Evolutionary conservation across 1,140 invertebrate species (phyloP).

Genomic region (Pogonomyrmex californicus): DNA sequence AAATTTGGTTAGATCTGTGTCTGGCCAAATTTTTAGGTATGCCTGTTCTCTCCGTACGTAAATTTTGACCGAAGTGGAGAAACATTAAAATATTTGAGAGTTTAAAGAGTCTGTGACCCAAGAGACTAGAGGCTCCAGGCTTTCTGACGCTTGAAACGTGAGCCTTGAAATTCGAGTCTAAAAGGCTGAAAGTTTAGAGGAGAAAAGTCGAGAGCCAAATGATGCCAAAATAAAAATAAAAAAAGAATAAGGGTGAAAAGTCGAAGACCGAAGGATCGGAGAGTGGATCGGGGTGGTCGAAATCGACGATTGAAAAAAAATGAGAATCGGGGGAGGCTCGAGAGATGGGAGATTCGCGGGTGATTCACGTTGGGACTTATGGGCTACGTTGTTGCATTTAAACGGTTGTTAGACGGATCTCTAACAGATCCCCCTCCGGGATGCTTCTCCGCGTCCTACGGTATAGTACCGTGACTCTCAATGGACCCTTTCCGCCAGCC

Average conservation of each 20-base stretch:
- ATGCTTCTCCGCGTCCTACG: conserved; percentile 8
- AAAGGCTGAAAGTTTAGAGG: not conserved
- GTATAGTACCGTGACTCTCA: conserved; percentile 71
- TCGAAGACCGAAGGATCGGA: not conserved
- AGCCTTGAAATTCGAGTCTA: not conserved
- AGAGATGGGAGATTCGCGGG: not conserved
- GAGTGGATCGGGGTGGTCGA: not conserved
- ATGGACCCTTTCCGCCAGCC: conserved; percentile 65
- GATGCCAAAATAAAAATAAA: not conserved
- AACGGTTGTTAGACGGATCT: conserved; percentile 49
- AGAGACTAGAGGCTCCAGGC: not conserved
- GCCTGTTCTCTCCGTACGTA: too few species aligned
- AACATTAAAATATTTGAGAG: not conserved
- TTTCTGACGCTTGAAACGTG: not conserved
- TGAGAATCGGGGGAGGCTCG: not conserved
- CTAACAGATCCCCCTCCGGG: conserved; percentile 60
- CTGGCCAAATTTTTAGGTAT: too few species aligned
- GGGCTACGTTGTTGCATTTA: not conserved
- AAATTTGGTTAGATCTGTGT: too few species aligned
- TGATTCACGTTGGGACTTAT: not conserved
- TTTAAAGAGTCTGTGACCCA: not conserved
- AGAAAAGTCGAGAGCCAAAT: not conserved
- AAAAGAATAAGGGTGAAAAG: not conserved
- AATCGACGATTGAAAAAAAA: not conserved
- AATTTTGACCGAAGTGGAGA: not conserved